Conservation (phyloP, 2,888 invertebrate species). For the Eumacrocentrus americanus region DNA sequence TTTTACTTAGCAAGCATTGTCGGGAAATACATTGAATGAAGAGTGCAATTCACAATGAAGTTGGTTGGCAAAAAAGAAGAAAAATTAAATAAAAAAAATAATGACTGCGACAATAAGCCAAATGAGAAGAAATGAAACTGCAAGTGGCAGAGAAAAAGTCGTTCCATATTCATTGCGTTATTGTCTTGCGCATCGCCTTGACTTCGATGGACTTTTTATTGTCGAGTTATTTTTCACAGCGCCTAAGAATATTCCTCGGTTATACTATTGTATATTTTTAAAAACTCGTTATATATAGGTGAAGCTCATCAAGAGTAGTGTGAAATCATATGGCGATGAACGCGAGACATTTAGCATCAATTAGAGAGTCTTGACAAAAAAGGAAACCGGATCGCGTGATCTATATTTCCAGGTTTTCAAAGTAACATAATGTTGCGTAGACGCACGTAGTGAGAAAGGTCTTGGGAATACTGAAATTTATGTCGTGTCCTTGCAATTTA, state of each 20-base stretch:
- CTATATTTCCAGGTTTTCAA: no score
- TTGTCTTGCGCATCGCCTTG: constrained; percentile 29
- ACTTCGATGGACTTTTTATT: constrained; percentile 1
- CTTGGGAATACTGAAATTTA: constrained; percentile 6
- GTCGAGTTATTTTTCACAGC: constrained; percentile 5
- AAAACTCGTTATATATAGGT: no score
- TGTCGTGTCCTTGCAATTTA: constrained; percentile 33
- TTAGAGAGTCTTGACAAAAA: constrained; percentile 10
- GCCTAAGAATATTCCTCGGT: background rate
- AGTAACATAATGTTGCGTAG: no score
- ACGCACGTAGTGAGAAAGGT: background rate
- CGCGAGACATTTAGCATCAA: background rate
- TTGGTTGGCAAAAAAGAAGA: background rate
- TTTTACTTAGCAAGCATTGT: no score
- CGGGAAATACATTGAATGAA: no score
- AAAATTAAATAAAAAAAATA: constrained; percentile 4
- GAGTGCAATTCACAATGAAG: background rate
- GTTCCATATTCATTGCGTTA: constrained; percentile 34
- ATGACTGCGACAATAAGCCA: background rate
- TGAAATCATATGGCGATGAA: background rate
- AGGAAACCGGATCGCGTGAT: background rate
- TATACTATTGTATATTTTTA: background rate
- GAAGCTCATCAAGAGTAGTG: constrained; percentile 1
- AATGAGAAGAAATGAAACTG: constrained; percentile 16
- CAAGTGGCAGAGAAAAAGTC: constrained; percentile 22